Conservation (phyloP, 2,113 vertebrate genomes). For the Trogon surrucura region DNA sequence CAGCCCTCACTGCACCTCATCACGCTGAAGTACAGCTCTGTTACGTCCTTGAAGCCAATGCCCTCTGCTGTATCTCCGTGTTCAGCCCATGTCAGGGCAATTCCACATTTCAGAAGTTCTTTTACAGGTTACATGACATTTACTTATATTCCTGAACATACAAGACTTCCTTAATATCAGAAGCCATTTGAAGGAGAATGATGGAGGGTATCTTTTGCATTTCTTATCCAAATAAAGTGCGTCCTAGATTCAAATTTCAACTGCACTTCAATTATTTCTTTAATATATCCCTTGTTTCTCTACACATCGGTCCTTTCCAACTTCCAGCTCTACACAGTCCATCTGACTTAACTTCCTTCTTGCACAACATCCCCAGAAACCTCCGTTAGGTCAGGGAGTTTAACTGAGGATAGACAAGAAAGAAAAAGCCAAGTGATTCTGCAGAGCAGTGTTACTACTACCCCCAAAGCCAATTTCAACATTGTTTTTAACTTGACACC, state of each 20-base stretch:
- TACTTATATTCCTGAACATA: neutral
- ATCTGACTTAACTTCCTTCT: neutral
- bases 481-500: neutral
- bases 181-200: neutral
- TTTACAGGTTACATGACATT: neutral
- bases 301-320: neutral
- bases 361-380: slow-evolving; percentile 10
- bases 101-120: neutral
- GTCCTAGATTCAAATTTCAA: neutral
- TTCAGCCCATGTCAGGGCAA: neutral
- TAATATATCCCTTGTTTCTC: neutral
- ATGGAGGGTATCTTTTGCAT: neutral
- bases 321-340: neutral
- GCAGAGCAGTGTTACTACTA: neutral
- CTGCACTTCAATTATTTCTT: neutral
- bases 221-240: neutral
- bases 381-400: neutral
- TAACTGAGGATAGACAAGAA: slow-evolving; percentile 3
- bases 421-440: neutral
- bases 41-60: neutral
- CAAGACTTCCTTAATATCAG: neutral
- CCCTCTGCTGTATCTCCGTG: neutral
- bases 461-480: neutral
- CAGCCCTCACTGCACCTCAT: neutral
- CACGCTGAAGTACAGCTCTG: neutral